Evolutionary conservation across 1,140 invertebrate genomes (phyloP).

Genomic region (Dendroctonus ponderosae): DNA sequence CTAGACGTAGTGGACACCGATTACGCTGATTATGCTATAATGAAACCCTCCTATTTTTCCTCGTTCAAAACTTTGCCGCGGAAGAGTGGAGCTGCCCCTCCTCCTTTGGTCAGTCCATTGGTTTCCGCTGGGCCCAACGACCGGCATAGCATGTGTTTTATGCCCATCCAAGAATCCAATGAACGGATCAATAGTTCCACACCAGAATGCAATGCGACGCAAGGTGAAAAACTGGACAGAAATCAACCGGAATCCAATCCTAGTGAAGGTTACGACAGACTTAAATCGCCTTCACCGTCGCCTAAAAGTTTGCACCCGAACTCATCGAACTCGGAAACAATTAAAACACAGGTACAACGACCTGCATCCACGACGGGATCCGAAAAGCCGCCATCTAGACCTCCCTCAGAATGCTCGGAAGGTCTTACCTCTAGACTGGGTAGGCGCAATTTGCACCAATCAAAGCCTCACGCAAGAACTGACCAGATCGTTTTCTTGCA

Average conservation of each 20-base stretch:
- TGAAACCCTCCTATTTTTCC: constrained; percentile 42
- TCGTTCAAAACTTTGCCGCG: constrained; percentile 11
- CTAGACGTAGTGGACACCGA: background rate
- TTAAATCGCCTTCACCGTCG: constrained; percentile 33
- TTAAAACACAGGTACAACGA: constrained; percentile 11
- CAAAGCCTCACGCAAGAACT: background rate
- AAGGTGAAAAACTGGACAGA: constrained; percentile 5
- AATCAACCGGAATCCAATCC: too few species aligned
- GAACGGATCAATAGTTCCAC: constrained; percentile 27
- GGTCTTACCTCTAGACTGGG: constrained; percentile 30
- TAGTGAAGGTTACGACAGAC: constrained; percentile 7
- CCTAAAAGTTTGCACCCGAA: constrained; percentile 47
- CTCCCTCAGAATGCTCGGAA: constrained; percentile 49
- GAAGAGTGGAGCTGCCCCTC: constrained; percentile 1
- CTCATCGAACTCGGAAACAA: constrained; percentile 44
- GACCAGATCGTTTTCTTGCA: constrained; percentile 29
- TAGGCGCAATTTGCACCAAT: background rate
- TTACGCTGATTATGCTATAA: constrained; percentile 48
- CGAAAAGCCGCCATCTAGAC: constrained; percentile 38
- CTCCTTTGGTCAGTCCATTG: constrained; percentile 25
- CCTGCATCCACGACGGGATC: constrained; percentile 13
- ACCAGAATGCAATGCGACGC: background rate
- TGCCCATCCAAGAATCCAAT: constrained; percentile 42
- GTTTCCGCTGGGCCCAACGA: constrained; percentile 30
- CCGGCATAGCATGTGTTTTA: constrained; percentile 33